Evolutionary conservation across 2,888 invertebrate genomes (phyloP), one percentile per base, ranked within the genome.

Genomic region (Ophonus ardosiacus): DNA sequence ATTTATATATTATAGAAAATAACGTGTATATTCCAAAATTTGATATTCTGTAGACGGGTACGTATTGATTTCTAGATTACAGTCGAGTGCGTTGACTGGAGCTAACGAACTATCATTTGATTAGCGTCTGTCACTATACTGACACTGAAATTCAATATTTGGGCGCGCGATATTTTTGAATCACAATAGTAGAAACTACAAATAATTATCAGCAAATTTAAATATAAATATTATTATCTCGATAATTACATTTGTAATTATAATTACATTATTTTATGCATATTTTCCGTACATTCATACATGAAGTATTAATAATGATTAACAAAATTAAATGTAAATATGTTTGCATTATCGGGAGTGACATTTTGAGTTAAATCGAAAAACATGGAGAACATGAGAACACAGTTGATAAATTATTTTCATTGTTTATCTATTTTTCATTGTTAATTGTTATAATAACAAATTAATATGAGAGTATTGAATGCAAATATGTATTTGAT

Each of bases 21-120:
- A 31, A 31, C 31, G 31, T 31, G 1, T 31, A 31, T 31, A 51
- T 51, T 13, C 43, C 43, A 13, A 51, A 51, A 51, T 51, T 51
- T 51, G 13, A 51, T 13, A 51, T 51, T 51, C 43, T 51, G 13
- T 1, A 51, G 13, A 8, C 10, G 8, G 10, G 13, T 51, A 13
- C 43, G 13, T 51, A 51, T 51, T 51, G 43, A 59, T 59, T 59
- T 59, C 18, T 59, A 59, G 59, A 59, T 59, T 59, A 17, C 59
- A 17, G 15, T 15, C 13, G 43, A 51, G 59, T 17, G 59, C 18
- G 59, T 15, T 17, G 59, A 59, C 59, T 51, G 43, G 13, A 51
- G 43, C 43, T 51, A 51, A 51, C 43, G 43, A 51, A 59, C 59
- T 59, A 59, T 59, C 59, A 17, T 15, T 59, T 59, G 59, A 59